phyloP scores from a whole-genome alignment of 2,888 invertebrate genomes.

The Acanthosoma haemorrhoidale region DNA sequence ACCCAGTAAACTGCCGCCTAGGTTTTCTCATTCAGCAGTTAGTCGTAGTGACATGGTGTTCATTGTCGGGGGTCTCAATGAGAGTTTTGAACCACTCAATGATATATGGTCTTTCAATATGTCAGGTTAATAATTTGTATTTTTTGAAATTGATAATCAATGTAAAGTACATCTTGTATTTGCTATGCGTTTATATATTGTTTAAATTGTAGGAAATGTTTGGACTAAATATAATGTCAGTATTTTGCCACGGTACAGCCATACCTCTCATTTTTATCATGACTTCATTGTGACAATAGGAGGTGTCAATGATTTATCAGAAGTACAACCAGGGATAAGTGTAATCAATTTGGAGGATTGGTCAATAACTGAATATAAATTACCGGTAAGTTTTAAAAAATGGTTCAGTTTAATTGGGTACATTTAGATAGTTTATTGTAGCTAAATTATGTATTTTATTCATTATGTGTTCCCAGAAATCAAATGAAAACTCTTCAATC shows the following conservation, averaged over 20 bases:
- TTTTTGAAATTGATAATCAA: not conserved
- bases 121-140: not conserved
- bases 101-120: conserved; percentile 32
- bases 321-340: conserved; percentile 32
- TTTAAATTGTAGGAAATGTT: not conserved
- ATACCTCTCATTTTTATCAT: conserved; percentile 29
- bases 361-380: conserved; percentile 21
- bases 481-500: conserved; percentile 20
- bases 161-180: not conserved
- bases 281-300: conserved; percentile 30
- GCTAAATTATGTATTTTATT: not conserved
- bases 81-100: conserved; percentile 10
- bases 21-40: conserved; percentile 24
- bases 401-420: not conserved
- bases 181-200: not conserved
- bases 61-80: conserved; percentile 30
- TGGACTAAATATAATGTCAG: not conserved
- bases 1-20: conserved; percentile 6
- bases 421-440: not conserved
- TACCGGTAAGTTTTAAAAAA: conserved; percentile 26
- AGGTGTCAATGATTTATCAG: conserved; percentile 30
- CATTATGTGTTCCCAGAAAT: conserved; percentile 26
- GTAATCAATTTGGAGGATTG: conserved; percentile 27
- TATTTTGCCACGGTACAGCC: conserved; percentile 33
- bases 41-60: conserved; percentile 15